Evolutionary conservation across 2,888 invertebrate genomes (phyloP).

Genomic region (Drosophila mimica): DNA sequence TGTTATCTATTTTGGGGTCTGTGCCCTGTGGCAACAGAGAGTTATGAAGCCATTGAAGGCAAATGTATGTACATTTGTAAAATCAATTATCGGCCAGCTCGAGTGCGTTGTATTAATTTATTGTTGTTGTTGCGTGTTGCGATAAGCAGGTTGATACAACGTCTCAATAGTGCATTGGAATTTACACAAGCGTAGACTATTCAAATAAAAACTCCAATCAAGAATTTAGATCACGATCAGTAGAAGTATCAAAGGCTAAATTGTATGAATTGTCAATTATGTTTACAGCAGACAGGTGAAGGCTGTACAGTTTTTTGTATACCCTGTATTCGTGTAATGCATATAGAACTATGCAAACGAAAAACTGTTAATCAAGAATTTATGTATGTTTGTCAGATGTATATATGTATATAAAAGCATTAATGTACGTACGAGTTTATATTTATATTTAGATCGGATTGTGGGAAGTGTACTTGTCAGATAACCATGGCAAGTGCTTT

Average conservation of each 20-base stretch:
- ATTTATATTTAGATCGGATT: not conserved
- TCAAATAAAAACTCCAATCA: not conserved
- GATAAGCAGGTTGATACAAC: slow-evolving; percentile 12
- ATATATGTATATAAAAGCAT: not conserved
- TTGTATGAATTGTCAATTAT: not conserved
- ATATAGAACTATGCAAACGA: not conserved
- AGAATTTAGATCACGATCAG: slow-evolving; percentile 4
- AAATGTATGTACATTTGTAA: not conserved
- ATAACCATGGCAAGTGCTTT: not conserved
- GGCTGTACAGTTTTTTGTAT: not conserved
- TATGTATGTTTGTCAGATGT: not conserved
- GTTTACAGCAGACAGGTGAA: not conserved
- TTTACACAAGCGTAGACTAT: not conserved
- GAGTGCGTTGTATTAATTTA: not conserved
- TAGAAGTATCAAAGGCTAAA: slow-evolving; percentile 1
- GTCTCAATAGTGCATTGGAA: not conserved
- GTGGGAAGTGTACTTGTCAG: not conserved
- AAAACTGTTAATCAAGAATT: not conserved
- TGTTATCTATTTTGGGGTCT: slow-evolving; percentile 25
- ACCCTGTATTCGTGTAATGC: not conserved
- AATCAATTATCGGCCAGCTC: slow-evolving; percentile 5
- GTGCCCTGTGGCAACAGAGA: slow-evolving; percentile 14
- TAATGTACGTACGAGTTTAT: not conserved
- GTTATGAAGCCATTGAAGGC: not conserved
- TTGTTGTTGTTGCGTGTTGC: not conserved